Evolutionary conservation across 2,113 vertebrate species (phyloP).

Genomic region (Callipepla squamata): DNA sequence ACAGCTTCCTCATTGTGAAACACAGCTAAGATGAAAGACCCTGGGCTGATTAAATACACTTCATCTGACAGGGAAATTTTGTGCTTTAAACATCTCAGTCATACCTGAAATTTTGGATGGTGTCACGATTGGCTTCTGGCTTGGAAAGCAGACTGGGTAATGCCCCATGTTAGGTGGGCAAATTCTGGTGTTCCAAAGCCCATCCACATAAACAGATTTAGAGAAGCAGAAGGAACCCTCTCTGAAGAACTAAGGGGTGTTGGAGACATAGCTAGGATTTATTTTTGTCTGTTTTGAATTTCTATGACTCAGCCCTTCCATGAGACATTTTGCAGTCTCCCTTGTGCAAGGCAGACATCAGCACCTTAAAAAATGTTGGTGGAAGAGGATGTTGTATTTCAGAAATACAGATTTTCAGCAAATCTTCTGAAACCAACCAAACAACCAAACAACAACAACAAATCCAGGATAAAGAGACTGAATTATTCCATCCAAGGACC

Average conservation of each 20-base stretch:
- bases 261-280: background rate
- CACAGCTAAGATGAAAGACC: background rate
- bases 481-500: background rate
- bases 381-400: background rate
- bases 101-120: background rate
- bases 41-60: rapidly evolving
- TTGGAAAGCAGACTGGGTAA: background rate
- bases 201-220: background rate
- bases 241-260: background rate
- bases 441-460: background rate
- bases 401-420: background rate
- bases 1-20: background rate
- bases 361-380: background rate
- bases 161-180: background rate
- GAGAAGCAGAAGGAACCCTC: background rate
- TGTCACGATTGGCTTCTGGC: background rate
- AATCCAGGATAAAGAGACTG: background rate
- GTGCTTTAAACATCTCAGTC: background rate
- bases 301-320: background rate
- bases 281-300: background rate
- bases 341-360: background rate
- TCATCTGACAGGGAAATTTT: background rate
- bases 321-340: background rate
- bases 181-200: background rate
- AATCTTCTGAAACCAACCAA: background rate